These are phyloP conservation scores for Pollenia griseotomentosa DNA, from an alignment of 2,888 invertebrate species.

Conservation along the genomic window DNA sequence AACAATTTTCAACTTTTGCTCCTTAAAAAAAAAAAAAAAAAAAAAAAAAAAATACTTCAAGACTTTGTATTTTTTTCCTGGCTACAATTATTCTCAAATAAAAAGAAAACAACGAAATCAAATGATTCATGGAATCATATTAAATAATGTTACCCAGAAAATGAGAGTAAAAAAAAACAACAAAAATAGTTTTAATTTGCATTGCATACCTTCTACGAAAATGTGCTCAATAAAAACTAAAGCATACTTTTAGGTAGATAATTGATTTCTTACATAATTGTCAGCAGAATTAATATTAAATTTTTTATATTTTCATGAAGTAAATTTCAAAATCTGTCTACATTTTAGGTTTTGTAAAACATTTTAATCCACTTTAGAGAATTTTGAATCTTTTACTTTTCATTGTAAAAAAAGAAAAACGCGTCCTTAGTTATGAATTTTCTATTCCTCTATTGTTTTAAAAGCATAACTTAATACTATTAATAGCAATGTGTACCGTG, in stretches of 20 bases:
- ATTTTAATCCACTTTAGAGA: not conserved
- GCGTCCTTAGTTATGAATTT: not conserved
- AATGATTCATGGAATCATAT: not conserved
- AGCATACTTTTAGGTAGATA: conserved; percentile 40
- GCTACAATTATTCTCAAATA: conserved; percentile 1
- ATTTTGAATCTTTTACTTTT: not conserved
- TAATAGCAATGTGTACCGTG: not conserved
- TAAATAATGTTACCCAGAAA: not conserved
- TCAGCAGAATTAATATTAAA: not conserved
- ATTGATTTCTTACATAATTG: conserved; percentile 23
- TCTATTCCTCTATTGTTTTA: conserved; percentile 17
- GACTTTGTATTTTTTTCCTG: not conserved
- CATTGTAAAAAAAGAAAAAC: not conserved
- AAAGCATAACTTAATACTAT: conserved; percentile 41
- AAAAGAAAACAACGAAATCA: not conserved
- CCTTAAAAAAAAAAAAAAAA: not conserved
- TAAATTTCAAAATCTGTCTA: not conserved
- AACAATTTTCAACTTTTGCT: not conserved
- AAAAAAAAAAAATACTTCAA: not conserved
- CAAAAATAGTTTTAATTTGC: not conserved
- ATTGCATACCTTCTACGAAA: conserved; percentile 5
- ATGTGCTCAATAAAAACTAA: conserved; percentile 13
- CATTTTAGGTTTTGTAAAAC: not conserved
- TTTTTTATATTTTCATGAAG: not conserved
- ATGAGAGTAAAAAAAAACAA: not conserved